Evolutionary conservation across 1,140 invertebrate genomes (phyloP).

Genomic region (Drosophila bipectinata): DNA sequence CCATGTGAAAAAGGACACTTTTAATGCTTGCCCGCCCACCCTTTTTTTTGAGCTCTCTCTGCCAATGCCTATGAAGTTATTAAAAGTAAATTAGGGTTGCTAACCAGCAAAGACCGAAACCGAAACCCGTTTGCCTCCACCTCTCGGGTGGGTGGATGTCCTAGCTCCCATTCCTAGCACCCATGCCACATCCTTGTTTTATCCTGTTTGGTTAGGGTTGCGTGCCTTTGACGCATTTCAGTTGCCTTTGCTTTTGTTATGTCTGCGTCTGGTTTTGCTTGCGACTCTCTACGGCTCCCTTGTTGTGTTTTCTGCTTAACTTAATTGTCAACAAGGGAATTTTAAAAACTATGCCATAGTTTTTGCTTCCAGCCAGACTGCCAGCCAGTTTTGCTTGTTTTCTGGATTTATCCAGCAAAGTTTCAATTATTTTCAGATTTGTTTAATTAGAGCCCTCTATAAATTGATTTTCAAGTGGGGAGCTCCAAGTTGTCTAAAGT

Average conservation of each 20-base stretch:
- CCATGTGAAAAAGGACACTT: constrained; percentile 75
- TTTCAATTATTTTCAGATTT: constrained; percentile 82
- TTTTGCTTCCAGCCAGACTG: constrained; percentile 14
- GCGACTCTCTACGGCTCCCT: constrained; percentile 12
- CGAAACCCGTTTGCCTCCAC: constrained; percentile 58
- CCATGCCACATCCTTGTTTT: not conserved
- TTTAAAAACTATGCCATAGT: constrained; percentile 72
- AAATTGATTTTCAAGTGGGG: constrained; percentile 71
- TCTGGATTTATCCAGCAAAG: constrained; percentile 67
- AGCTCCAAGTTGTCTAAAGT: constrained; percentile 11
- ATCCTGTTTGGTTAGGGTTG: constrained; percentile 58
- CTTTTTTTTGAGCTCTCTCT: constrained; percentile 8
- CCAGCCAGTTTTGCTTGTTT: constrained; percentile 17
- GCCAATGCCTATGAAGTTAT: constrained; percentile 74
- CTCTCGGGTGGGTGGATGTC: constrained; percentile 13
- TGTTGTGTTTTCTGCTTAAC: constrained; percentile 68
- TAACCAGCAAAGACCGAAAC: constrained; percentile 65
- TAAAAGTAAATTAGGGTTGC: constrained; percentile 82
- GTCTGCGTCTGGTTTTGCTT: constrained; percentile 42
- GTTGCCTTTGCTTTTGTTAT: constrained; percentile 41
- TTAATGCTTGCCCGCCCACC: constrained; percentile 47
- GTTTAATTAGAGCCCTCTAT: constrained; percentile 58
- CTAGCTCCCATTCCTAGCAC: not conserved
- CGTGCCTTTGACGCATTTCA: constrained; percentile 72
- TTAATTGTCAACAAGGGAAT: constrained; percentile 82